Evolutionary conservation across 2,113 vertebrate genomes (phyloP), one percentile per base, ranked within the genome.

Genomic region (Eulemur rufifrons): DNA sequence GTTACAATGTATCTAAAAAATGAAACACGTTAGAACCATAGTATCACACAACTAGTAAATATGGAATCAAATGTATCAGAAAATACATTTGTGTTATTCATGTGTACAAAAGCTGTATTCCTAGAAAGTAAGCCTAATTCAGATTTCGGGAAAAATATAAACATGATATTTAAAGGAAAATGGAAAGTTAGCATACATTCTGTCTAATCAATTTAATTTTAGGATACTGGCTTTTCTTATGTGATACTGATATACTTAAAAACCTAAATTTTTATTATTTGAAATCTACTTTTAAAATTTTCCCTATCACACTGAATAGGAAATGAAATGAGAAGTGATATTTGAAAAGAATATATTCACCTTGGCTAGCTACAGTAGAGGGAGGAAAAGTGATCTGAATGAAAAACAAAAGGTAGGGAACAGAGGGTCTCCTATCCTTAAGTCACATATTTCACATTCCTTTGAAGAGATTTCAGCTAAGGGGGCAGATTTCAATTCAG

Each of bases 161-260:
- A 90, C 45, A 78, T 1, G 25, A 2, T 32, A 80, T 71, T 91
- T 90, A 42, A 94, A 93, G 47, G 17, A 94, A 92, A 94, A 87
- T 66, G 23, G 29, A 77, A 50, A 92, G 76, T 56, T 50, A 83
- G 21, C 18, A 63, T 74, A 88, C 50, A n/a, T 87, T 87, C 34
- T 91, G 21, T 74, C 42, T 45, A 92, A 47, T 63, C 37, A 86
- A 61, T 86, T 86, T 85, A 91, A 86, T 71, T 92, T 89, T 66
- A 86, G 25, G 32, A 85, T 71, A 88, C 0, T 86, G n/a, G 15
- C 13, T 50, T 61, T 92, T 66, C 74, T 86, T 89, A 59, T 64
- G 52, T 3, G 45, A 61, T 25, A 84, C 5, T 39, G 50, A 68
- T n/a, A 78, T 15, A 91, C 3, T 64, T 68, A 91, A 73, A 95